These are phyloP conservation scores for Brachyhypopomus gauderio DNA, from an alignment of 2,113 vertebrate genomes.

Conservation along the genomic window DNA sequence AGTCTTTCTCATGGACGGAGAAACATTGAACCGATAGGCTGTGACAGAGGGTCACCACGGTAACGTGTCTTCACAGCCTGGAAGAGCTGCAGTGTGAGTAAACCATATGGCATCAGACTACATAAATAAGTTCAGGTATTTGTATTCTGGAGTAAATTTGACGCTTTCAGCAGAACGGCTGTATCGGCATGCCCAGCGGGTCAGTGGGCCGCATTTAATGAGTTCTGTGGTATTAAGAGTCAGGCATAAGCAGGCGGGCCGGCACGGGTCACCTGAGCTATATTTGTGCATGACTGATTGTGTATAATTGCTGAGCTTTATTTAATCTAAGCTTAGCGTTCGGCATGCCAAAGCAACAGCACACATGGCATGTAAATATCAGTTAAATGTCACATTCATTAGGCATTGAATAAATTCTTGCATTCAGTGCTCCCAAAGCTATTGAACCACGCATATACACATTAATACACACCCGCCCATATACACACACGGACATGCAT, in stretches of 20 bases:
- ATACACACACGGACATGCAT: not conserved
- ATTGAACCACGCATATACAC: constrained; percentile 40
- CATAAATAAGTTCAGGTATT: constrained; percentile 3
- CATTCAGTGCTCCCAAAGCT: constrained; percentile 52
- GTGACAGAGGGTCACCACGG: constrained; percentile 40
- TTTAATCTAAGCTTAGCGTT: constrained; percentile 71
- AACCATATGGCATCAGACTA: constrained; percentile 1
- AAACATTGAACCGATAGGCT: constrained; percentile 32
- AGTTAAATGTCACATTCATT: constrained; percentile 81
- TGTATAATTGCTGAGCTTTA: constrained; percentile 72
- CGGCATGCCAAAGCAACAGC: constrained; percentile 55
- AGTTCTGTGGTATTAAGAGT: constrained; percentile 61
- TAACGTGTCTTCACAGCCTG: constrained; percentile 30
- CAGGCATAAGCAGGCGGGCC: constrained; percentile 57
- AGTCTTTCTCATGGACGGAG: constrained; percentile 28
- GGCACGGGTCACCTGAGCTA: constrained; percentile 64
- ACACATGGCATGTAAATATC: constrained; percentile 73
- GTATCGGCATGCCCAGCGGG: constrained; percentile 16
- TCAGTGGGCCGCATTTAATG: constrained; percentile 67
- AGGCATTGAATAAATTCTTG: constrained; percentile 61
- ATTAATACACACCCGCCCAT: constrained; percentile 32
- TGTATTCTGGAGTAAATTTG: constrained; percentile 19
- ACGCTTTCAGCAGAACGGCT: constrained; percentile 35
- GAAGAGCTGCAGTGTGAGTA: not conserved
- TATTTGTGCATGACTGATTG: constrained; percentile 64